Percentiles rank a stretch among this genome's conserved stretches.
phyloP scores from a whole-genome alignment of 64 coral and sea anemone genomes.

The Acropora yongei region DNA sequence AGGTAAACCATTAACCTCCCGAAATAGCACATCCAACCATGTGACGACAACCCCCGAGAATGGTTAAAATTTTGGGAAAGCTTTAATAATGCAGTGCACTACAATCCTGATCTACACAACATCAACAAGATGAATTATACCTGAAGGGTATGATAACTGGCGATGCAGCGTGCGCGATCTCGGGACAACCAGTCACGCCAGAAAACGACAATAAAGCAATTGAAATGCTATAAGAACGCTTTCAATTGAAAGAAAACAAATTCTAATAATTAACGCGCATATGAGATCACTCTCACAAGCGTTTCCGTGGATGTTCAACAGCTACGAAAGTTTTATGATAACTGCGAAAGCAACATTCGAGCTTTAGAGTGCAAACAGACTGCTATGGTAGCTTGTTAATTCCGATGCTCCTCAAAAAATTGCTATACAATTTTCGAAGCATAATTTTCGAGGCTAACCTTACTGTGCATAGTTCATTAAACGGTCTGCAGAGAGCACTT shows the following conservation, averaged over 20 bases:
- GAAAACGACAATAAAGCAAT: neutral
- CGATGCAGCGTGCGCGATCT: conserved; percentile 49
- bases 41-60: conserved; percentile 54
- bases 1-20: conserved; percentile 18
- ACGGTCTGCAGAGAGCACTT: too few relatives aligned
- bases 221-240: neutral
- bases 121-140: conserved; percentile 51
- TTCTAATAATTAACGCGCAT: neutral
- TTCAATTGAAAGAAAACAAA: neutral
- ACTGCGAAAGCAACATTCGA: conserved; percentile 66
- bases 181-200: neutral
- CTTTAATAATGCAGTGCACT: conserved; percentile 57
- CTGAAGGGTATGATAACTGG: conserved; percentile 45
- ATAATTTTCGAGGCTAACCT: neutral
- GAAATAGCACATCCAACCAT: conserved; percentile 58
- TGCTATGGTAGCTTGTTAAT: conserved; percentile 25
- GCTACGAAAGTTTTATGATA: conserved; percentile 66
- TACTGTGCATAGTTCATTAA: too few relatives aligned
- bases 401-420: neutral
- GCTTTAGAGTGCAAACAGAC: conserved; percentile 55
- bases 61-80: conserved; percentile 56
- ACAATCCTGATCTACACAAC: conserved; percentile 48
- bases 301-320: conserved; percentile 7
- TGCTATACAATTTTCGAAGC: neutral
- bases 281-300: neutral